Conservation (phyloP, 2,113 vertebrate species). For the Perognathus longimembris region DNA sequence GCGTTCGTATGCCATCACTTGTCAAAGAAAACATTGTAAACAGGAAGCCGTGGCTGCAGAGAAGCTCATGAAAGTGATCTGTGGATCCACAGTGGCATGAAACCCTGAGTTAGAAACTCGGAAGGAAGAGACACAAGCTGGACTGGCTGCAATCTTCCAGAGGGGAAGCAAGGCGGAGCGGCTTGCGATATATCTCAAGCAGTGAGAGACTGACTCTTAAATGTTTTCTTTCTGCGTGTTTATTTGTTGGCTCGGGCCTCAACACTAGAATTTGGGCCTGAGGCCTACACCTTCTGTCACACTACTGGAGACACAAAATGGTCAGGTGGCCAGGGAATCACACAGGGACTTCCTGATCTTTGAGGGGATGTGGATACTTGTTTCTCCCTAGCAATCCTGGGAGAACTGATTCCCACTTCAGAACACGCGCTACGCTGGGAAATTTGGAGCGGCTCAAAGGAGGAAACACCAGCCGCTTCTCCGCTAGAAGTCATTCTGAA, state of each 20-base stretch:
- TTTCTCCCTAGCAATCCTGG: not conserved
- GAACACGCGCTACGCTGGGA: fast-evolving
- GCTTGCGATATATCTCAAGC: slow-evolving; percentile 12
- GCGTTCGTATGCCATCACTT: slow-evolving; percentile 57
- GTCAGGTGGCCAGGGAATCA: not conserved
- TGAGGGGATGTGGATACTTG: too few relatives aligned
- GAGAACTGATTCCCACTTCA: not conserved
- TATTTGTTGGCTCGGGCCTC: too few relatives aligned
- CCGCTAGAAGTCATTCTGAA: not conserved
- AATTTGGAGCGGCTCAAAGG: not conserved
- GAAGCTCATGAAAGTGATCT: slow-evolving; percentile 57
- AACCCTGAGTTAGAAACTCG: slow-evolving; percentile 51
- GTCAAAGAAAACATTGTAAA: slow-evolving; percentile 62
- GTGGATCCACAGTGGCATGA: not conserved
- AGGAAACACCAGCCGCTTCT: not conserved
- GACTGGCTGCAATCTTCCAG: too few relatives aligned
- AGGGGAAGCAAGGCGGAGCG: not conserved
- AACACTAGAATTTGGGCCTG: too few relatives aligned
- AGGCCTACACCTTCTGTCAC: not conserved
- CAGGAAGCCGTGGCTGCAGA: slow-evolving; percentile 68
- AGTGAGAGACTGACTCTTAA: not conserved
- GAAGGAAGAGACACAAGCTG: slow-evolving; percentile 23
- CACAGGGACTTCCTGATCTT: not conserved
- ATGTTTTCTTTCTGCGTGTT: not conserved
- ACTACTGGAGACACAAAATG: not conserved